Evolutionary conservation across 2,113 vertebrate species (phyloP).

Genomic region (Cololabis saira): DNA sequence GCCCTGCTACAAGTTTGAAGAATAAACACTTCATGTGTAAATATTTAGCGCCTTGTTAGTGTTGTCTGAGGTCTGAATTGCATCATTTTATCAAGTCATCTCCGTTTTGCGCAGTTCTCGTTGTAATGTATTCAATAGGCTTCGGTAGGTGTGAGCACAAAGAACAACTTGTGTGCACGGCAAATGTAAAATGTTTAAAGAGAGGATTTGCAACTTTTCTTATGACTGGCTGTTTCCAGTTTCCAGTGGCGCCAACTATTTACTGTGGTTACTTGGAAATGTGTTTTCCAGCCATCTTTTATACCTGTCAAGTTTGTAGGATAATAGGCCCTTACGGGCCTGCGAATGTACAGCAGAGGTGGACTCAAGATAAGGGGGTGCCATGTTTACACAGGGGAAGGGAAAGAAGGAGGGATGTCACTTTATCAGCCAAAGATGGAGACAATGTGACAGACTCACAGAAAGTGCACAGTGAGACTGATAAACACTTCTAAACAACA

Average conservation of each 20-base stretch:
- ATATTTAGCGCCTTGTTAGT: too few species aligned
- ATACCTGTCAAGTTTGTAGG: conserved; percentile 45
- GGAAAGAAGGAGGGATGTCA: conserved; percentile 40
- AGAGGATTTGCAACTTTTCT: conserved; percentile 40
- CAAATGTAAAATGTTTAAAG: conserved; percentile 28
- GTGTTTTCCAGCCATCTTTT: conserved; percentile 34
- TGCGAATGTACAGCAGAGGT: conserved; percentile 47
- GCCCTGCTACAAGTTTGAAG: too few species aligned
- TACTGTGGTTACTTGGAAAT: conserved; percentile 18
- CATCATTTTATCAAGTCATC: too few species aligned
- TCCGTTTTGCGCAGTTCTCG: too few species aligned
- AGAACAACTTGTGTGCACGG: conserved; percentile 10
- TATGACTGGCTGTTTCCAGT: conserved; percentile 35
- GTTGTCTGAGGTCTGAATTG: too few species aligned
- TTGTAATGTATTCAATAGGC: neutral
- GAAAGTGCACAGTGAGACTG: conserved; percentile 16
- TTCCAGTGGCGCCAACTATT: conserved; percentile 20
- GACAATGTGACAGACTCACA: conserved; percentile 42
- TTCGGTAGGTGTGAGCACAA: neutral
- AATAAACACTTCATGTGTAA: too few species aligned
- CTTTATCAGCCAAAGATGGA: conserved; percentile 57
- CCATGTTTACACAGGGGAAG: conserved; percentile 35
- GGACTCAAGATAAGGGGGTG: conserved; percentile 45
- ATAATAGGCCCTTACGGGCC: conserved; percentile 53
- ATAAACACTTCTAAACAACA: conserved; percentile 8